These are phyloP conservation scores for Thereva nobilitata DNA, from an alignment of 2,888 invertebrate genomes.

Conservation along the genomic window DNA sequence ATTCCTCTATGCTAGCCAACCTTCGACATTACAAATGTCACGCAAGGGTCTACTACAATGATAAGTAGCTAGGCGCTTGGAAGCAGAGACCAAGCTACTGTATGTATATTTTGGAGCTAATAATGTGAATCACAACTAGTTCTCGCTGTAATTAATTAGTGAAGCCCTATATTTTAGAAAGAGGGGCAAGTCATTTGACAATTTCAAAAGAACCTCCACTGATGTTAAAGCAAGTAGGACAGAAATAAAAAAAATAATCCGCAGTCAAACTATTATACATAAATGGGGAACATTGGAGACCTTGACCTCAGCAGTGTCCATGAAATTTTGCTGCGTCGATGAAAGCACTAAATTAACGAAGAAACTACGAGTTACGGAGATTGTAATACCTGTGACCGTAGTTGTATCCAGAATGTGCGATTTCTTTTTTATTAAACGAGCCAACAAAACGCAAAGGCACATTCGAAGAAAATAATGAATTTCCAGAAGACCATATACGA, in stretches of 20 bases:
- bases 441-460: constrained; percentile 67
- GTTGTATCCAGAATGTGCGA: constrained; percentile 69
- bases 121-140: constrained; percentile 21
- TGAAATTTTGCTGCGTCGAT: constrained; percentile 12
- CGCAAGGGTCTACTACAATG: no score
- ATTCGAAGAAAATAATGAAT: constrained; percentile 75
- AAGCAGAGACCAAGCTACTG: not conserved
- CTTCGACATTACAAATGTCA: no score
- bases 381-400: constrained; percentile 67
- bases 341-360: not conserved
- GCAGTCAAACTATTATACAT: not conserved
- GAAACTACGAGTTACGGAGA: constrained; percentile 9
- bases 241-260: no score
- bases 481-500: constrained; percentile 68
- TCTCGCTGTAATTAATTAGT: constrained; percentile 8
- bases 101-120: not conserved
- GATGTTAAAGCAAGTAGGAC: no score
- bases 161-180: constrained; percentile 8
- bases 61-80: no score
- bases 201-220: not conserved
- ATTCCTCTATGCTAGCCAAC: no score
- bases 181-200: not conserved
- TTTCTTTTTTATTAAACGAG: constrained; percentile 67
- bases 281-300: constrained; percentile 14
- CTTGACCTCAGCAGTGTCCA: constrained; percentile 31